Evolutionary conservation across 2,113 vertebrate genomes (phyloP), one percentile per base, ranked within the genome.

Genomic region (Chaenogobius annularis): DNA sequence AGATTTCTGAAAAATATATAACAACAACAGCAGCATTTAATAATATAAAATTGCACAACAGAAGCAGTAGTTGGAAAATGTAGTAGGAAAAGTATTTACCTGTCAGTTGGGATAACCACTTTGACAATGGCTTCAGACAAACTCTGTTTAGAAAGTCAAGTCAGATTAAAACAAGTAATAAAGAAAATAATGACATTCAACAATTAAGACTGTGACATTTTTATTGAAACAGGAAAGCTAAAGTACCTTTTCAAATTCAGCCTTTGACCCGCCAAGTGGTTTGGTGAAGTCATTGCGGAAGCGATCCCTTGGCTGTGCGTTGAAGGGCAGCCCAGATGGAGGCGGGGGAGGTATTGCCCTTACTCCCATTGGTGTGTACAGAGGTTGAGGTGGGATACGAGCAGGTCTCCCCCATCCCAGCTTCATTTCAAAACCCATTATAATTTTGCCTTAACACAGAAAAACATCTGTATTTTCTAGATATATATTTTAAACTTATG

Each of bases 21-120:
- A 73, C 74, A 66, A 68, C 43, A 74, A n/a, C 62, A 44, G 67
- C 15, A 72, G n/a, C 55, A 82, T 20, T 46, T 15, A 22, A 70
- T 31, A 31, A 31, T 31, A 37, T 0, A 58, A 73, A 71, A 69
- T 63, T 63, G n/a, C n/a, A 54, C 17, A 40, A 52, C 56, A 40
- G 35, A 48, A 72, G 85, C 69, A 54, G 10, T 1, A 87, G 83
- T n/a, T n/a, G n/a, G n/a, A n/a, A 90, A 87, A 85, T 82, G 81
- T 90, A 91, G 89, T 74, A 89, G 83, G 86, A 87, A 91, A 86
- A 91, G 91, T 92, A 92, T 91, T 91, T 94, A 94, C 94, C 94
- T 94, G 92, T 94, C 93, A 74, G 92, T 92, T 79, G 94, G 94
- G 92, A 94, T 93, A 92, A 94, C 93, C 93, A 94, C 94, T 94